Evolutionary conservation across 2,888 invertebrate genomes (phyloP), one percentile per base, ranked within the genome.

Genomic region (Osedax fenrisi): DNA sequence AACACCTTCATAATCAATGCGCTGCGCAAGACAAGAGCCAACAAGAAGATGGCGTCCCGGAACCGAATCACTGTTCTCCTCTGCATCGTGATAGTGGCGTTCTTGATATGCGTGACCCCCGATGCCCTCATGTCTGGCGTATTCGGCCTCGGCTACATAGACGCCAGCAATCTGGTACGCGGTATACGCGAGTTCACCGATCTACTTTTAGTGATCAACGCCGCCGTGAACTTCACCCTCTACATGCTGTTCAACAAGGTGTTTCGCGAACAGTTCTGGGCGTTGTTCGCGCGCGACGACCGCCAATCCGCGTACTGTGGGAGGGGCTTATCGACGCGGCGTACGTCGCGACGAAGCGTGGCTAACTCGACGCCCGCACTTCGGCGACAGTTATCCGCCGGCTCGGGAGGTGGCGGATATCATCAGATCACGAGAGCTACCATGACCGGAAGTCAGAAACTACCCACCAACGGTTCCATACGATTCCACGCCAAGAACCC

Each of bases 181-280:
- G 83, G 82, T 2, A 80, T 84, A 2, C 78, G 84, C 2, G 84
- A 84, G 77, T 82, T 84, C 27, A 83, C 83, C 0, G 84, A 84
- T 77, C 80, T 81, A n/a, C 77, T 84, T 1, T 76, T 84, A 56
- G 81, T 80, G 2, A 79, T 83, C 3, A 84, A 84, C 76, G 83
- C 84, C 0, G 82, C 83, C 17, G 80, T 83, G 73, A 84, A 83
- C 77, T 83, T 83, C 78, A 78, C 81, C 2, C 78, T 84, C 17
- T 84, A 84, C 76, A 80, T 81, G 73, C 78, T 79, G n/a, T 81
- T 84, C 79, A 83, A 83, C 74, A 80, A 79, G 61, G 78, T 81
- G 2, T 84, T 84, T 77, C 75, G 83, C 59, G 79, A 79, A 17
- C 81, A 82, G 24, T 82, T 83, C 76, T 75, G 79, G 73, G 79